Evolutionary conservation across 1,140 invertebrate genomes (phyloP), one percentile per base, ranked within the genome.

Genomic region (Procambarus virginalis): DNA sequence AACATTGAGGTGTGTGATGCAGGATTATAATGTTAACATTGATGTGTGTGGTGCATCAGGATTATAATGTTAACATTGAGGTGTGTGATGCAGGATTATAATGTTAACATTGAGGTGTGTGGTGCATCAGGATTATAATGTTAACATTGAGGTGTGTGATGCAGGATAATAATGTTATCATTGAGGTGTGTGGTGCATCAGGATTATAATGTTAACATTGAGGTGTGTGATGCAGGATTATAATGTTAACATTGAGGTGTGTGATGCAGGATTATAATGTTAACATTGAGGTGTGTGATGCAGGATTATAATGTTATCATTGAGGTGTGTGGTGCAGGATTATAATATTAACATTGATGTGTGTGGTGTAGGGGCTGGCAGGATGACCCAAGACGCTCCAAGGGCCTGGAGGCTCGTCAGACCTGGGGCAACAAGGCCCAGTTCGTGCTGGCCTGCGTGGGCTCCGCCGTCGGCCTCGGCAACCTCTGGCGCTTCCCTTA

Each of bases 401-500:
- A 20, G 60, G 49, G 78, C 51, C 17, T 34, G 34, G 64, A 76
- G 76, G 14, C 49, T 4, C 55, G 92, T 14, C 85, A 87, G 83
- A 92, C 86, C 22, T 98, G 98, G 98, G 96, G 96, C 77, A 98
- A 97, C 94, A 98, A 98, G 94, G 95, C 97, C 87, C 97, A 98
- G 94, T 98, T 98, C 93, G 96, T 98, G n/a, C 94, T 98, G 90
- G 97, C 97, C 34, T 98, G 97, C 93, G 96, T 99, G 70, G 97
- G 97, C 12, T 98, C 98, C 93, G 97, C 97, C 22, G 97, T 99
- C 58, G 98, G 98, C 8, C 95, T 98, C 46, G 97, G 97, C 68
- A 98, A 98, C 93, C 96, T 99, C 84, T 99, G 98, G 98, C 92
- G 95, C 60, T 95, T 95, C 89, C 95, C 95, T 0, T 94, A 94